Conservation (phyloP, 2,113 vertebrate genomes). For the Cryptoleucopteryx plumbea region DNA sequence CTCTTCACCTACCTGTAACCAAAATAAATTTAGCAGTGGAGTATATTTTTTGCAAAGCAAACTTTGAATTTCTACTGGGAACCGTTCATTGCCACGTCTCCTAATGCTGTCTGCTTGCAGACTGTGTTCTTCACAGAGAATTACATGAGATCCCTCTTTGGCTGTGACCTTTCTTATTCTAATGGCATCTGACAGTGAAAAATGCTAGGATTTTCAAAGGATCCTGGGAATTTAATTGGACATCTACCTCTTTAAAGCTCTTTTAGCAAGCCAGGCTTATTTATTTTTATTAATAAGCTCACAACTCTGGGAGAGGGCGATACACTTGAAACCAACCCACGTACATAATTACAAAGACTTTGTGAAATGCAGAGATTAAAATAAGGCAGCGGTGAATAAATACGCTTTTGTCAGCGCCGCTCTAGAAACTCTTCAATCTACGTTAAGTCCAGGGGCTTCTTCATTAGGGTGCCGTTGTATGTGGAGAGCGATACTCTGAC, state of each 20-base stretch:
- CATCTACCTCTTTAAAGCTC: conserved; percentile 26
- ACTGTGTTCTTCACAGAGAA: neutral
- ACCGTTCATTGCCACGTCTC: rapidly evolving
- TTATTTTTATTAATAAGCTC: conserved; percentile 30
- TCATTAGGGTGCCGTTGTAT: neutral
- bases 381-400: neutral
- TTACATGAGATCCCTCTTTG: neutral
- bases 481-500: neutral
- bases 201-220: conserved; percentile 37
- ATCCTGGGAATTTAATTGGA: conserved; percentile 32
- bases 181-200: conserved; percentile 52
- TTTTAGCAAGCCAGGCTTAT: neutral
- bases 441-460: neutral
- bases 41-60: neutral
- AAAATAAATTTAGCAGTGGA: neutral
- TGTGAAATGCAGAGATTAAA: neutral
- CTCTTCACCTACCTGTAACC: neutral
- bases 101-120: neutral
- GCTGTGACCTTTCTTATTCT: conserved; percentile 38
- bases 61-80: neutral
- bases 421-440: conserved; percentile 9
- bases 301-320: neutral
- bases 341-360: neutral
- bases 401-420: neutral
- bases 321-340: rapidly evolving